Evolutionary conservation across 2,888 invertebrate genomes (phyloP), one percentile per base, ranked within the genome.

Genomic region (Drosophila maculinotata): DNA sequence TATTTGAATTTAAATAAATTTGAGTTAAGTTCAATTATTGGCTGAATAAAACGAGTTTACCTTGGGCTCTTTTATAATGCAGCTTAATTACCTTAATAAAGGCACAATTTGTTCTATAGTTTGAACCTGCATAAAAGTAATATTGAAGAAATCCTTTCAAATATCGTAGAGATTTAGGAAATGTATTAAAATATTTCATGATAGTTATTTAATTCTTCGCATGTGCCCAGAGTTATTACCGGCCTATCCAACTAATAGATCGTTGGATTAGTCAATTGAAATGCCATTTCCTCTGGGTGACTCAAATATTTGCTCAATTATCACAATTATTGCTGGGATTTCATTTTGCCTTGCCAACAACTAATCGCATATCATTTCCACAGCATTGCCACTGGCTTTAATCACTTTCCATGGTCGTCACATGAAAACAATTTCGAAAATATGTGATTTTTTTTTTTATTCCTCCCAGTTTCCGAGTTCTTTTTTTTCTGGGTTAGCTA

Each of bases 321-420:
- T 54, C 51, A 58, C 47, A 64, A 71, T 65, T 30, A 39, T 42
- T 31, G 17, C 17, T 59, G 26, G 54, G 51, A 63, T 63, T 60
- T 48, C 39, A 60, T 60, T 54, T 51, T 62, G 62, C 56, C 12
- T 15, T 79, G 33, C 44, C 51, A 59, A 12, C 26, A 42, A 42
- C 52, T 81, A 80, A 85, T 87, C 57, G 54, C 56, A 63, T 58
- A 59, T 71, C 52, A 76, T 69, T 72, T 76, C 57, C 77, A 58
- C 51, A 69, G 49, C 60, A 67, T 67, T 87, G 77, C 82, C 87
- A 84, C 41, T 74, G 64, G 42, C 47, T 71, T 54, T 76, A 86
- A 82, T 83, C 63, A 59, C 66, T 79, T 79, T 62, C 65, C 65
- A 71, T 35, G 71, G 65, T 49, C 49, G 41, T 10, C 15, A 56